Evolutionary conservation across 2,888 invertebrate genomes (phyloP), one percentile per base, ranked within the genome.

Genomic region (Labia minor): DNA sequence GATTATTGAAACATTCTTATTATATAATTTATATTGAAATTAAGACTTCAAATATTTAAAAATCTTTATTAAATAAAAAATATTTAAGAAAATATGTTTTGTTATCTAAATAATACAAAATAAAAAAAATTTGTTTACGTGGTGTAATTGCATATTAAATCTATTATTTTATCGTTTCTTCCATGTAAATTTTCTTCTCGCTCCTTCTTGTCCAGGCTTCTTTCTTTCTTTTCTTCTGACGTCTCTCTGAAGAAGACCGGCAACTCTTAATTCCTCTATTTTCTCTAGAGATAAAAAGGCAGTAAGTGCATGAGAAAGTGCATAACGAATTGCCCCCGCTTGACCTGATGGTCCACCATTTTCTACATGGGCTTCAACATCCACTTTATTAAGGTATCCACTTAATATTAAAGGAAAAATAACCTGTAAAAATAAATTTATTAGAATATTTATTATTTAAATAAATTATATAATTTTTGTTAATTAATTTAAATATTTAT

Each of bases 121-220:
- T 33, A 33, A 33, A 33, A 33, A 33, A 33, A 33, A 33, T 8
- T n/a, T n/a, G n/a, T n/a, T n/a, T n/a, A n/a, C n/a, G n/a, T n/a
- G n/a, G n/a, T n/a, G n/a, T n/a, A n/a, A n/a, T n/a, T n/a, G n/a
- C n/a, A n/a, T n/a, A n/a, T n/a, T n/a, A n/a, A n/a, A n/a, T n/a
- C n/a, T n/a, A n/a, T n/a, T n/a, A n/a, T n/a, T n/a, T 16, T 49
- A 49, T 49, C 49, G 14, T 49, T 49, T 49, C 49, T 49, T 49
- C 49, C 49, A 49, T 49, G 49, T 49, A 49, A 8, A 49, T 49
- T 49, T 93, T 76, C 86, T 88, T 73, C 96, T 87, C 19, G 96
- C 94, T 72, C 91, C 90, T 73, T 86, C 87, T 79, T 94, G 94
- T 6, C 95, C 96, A 66, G 88, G 89, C 85, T 95, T 95, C 85